phyloP scores from a whole-genome alignment of 2,888 invertebrate genomes.

The Harmothoe impar region DNA sequence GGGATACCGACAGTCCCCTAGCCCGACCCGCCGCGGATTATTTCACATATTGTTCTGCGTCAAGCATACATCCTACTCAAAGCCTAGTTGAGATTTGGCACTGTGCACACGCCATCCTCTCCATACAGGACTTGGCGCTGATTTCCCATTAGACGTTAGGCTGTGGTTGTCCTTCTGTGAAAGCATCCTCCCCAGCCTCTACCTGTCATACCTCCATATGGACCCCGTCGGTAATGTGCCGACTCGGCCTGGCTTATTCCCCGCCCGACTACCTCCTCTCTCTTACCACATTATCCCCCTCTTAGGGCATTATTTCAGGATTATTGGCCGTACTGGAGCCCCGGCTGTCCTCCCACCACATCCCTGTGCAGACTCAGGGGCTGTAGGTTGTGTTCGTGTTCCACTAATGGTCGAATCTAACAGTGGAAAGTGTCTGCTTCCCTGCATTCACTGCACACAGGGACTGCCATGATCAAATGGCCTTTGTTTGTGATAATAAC shows the following conservation, averaged over 20 bases:
- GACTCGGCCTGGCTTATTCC: constrained; percentile 7
- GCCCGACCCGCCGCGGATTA: background rate
- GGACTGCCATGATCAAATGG: background rate
- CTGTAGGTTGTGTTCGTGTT: constrained; percentile 6
- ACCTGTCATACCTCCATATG: constrained; percentile 1
- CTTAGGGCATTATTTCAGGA: constrained; percentile 7
- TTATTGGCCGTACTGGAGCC: background rate
- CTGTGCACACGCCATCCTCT: background rate
- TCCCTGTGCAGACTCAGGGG: background rate
- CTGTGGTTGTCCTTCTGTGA: background rate
- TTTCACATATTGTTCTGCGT: background rate
- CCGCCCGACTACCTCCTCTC: background rate
- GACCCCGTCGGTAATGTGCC: background rate
- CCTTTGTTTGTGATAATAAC: background rate
- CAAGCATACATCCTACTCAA: background rate
- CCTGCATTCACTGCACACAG: background rate
- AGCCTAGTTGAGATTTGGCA: background rate
- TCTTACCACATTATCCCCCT: background rate
- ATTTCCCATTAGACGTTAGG: constrained; percentile 15
- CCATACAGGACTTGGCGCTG: background rate
- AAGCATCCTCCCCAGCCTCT: background rate
- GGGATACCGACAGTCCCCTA: too few species aligned
- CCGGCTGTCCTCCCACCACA: too few species aligned
- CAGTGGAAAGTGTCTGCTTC: background rate
- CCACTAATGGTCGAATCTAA: constrained; percentile 3